phyloP scores from a whole-genome alignment of 2,797 vertebrate species.

The Mallotus villosus region DNA sequence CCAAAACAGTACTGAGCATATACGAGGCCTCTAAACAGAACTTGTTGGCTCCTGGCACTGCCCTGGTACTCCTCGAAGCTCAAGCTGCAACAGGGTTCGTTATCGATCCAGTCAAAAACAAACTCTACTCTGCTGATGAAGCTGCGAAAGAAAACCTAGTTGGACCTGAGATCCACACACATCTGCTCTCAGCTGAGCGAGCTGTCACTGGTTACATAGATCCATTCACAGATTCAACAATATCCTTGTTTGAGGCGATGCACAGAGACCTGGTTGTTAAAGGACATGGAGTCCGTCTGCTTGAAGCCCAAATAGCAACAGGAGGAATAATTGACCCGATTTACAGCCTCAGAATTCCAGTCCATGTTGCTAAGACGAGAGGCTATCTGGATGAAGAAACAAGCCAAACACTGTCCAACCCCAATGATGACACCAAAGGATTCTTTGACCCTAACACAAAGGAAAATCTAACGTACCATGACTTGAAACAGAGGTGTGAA shows the following conservation, averaged over 20 bases:
- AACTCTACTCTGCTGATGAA: conserved; percentile 62
- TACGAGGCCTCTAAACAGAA: conserved; percentile 65
- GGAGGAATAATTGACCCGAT: conserved; percentile 84
- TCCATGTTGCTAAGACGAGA: conserved; percentile 74
- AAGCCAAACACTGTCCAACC: conserved; percentile 66
- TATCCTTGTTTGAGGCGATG: conserved; percentile 74
- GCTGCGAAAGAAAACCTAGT: conserved; percentile 65
- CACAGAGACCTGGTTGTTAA: conserved; percentile 59
- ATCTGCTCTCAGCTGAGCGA: conserved; percentile 70
- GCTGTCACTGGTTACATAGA: conserved; percentile 70
- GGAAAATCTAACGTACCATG: conserved; percentile 80
- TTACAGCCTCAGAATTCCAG: conserved; percentile 79
- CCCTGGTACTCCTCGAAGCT: conserved; percentile 70
- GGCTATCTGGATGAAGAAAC: conserved; percentile 80
- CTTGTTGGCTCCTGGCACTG: conserved; percentile 64
- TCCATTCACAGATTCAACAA: conserved; percentile 67
- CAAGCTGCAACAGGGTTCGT: conserved; percentile 76
- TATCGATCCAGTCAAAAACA: conserved; percentile 70
- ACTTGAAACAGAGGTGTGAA: conserved; percentile 80
- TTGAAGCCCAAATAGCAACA: conserved; percentile 80
- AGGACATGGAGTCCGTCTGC: conserved; percentile 63
- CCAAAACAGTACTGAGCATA: conserved; percentile 67
- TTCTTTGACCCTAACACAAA: conserved; percentile 88
- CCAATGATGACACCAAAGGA: conserved; percentile 74
- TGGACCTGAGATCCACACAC: conserved; percentile 67